Percentiles rank a stretch among this genome's conserved stretches.
Conservation (phyloP, 2,113 vertebrate species). For the Elgaria multicarinata region DNA sequence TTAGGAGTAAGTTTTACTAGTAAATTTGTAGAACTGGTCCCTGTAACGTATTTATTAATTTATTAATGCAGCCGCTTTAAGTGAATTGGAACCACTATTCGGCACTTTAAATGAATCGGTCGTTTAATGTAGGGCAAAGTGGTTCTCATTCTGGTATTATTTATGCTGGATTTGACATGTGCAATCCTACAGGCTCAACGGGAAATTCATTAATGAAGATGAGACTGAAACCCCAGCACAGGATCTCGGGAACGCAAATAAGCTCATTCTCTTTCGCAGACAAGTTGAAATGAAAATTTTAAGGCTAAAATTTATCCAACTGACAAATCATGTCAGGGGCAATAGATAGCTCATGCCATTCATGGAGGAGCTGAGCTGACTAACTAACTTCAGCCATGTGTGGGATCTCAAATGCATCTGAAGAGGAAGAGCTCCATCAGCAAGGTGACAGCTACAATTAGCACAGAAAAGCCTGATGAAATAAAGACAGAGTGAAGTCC, state of each 20-base stretch:
- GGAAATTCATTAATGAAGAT: constrained; percentile 19
- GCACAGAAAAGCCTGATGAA: constrained; percentile 63
- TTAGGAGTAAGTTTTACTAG: background rate
- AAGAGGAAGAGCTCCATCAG: constrained; percentile 67
- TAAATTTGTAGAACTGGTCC: background rate
- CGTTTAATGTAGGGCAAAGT: constrained; percentile 13
- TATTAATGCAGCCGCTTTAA: background rate
- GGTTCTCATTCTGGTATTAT: background rate
- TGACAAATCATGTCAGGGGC: constrained; percentile 47
- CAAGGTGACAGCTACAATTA: constrained; percentile 70
- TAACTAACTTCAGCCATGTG: constrained; percentile 45
- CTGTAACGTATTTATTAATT: constrained; percentile 3
- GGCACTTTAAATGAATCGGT: background rate
- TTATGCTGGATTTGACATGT: background rate
- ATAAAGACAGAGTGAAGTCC: constrained; percentile 50
- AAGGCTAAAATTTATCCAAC: background rate
- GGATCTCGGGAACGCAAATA: constrained; percentile 37
- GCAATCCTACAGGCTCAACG: background rate
- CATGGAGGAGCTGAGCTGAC: constrained; percentile 26
- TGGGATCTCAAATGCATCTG: constrained; percentile 50
- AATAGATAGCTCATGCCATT: constrained; percentile 9
- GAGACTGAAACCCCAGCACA: constrained; percentile 22
- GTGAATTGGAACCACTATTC: background rate
- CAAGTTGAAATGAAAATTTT: constrained; percentile 27
- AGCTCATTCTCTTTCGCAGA: constrained; percentile 40